Percentiles rank a stretch among this genome's conserved stretches.
Evolutionary conservation across 2,797 vertebrate species (phyloP).

Genomic region (Mormyrus proboscirostris): DNA sequence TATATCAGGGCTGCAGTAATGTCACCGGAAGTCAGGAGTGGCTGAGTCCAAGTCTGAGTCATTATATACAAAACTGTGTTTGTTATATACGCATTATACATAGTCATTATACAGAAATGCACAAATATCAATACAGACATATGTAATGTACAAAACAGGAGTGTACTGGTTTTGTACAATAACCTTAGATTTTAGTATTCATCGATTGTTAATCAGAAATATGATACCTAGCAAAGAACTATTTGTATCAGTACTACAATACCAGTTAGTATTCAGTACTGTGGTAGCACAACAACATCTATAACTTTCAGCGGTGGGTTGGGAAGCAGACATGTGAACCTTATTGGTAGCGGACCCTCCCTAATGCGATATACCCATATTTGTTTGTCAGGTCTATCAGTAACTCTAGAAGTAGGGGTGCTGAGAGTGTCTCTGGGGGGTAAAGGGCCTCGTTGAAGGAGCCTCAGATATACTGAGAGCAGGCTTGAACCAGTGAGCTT

Average conservation of each 20-base stretch:
- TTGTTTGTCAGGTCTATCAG: neutral
- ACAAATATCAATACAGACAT: neutral
- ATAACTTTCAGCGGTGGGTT: neutral
- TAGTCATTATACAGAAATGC: neutral
- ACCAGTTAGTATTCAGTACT: neutral
- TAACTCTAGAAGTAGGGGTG: neutral
- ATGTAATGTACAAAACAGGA: neutral
- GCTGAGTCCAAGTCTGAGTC: neutral
- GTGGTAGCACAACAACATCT: neutral
- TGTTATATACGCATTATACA: neutral
- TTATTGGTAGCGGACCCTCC: neutral
- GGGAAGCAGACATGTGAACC: neutral
- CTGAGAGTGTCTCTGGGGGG: neutral
- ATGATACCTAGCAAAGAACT: neutral
- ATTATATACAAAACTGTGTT: neutral
- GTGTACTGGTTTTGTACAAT: neutral
- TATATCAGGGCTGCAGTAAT: neutral
- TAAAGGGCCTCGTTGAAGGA: no score
- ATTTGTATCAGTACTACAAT: neutral
- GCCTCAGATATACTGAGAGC: no score
- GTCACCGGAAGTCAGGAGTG: neutral
- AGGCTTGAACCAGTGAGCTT: no score
- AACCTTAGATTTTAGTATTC: neutral
- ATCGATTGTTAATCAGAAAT: neutral
- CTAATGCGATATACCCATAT: neutral